These are phyloP conservation scores for Dipodomys ordii DNA, from an alignment of 2,113 vertebrate genomes.

Conservation along the genomic window DNA sequence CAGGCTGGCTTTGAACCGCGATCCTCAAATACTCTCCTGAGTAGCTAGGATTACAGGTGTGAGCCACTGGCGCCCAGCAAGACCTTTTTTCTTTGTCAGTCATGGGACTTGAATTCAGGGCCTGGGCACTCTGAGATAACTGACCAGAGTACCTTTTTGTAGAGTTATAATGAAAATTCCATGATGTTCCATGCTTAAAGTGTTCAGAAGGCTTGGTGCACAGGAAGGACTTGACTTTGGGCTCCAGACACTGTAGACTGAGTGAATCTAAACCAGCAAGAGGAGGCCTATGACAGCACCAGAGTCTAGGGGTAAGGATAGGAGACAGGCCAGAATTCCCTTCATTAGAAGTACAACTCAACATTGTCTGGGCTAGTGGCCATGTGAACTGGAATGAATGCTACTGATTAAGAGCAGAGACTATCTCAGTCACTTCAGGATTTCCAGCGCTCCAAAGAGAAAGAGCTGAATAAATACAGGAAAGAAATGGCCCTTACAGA, in stretches of 20 bases:
- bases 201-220: conserved; percentile 22
- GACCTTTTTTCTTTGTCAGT: too few species aligned
- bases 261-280: neutral
- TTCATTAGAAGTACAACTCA: conserved; percentile 11
- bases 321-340: neutral
- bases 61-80: too few species aligned
- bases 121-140: neutral
- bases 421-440: conserved; percentile 2
- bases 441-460: conserved; percentile 11
- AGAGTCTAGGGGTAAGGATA: neutral
- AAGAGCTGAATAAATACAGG: conserved; percentile 59
- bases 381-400: neutral
- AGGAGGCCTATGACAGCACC: neutral
- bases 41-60: too few species aligned
- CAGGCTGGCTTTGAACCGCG: too few species aligned
- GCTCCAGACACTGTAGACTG: neutral
- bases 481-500: conserved; percentile 40
- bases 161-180: conserved; percentile 8
- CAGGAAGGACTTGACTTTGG: conserved; percentile 18
- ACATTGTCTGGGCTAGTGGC: neutral
- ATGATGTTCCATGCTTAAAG: neutral
- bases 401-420: conserved; percentile 36
- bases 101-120: neutral
- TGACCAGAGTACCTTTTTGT: neutral
- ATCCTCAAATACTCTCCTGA: too few species aligned